Evolutionary conservation across 1,140 invertebrate genomes (phyloP).

Genomic region (Stenopsyche tienmushanensis): DNA sequence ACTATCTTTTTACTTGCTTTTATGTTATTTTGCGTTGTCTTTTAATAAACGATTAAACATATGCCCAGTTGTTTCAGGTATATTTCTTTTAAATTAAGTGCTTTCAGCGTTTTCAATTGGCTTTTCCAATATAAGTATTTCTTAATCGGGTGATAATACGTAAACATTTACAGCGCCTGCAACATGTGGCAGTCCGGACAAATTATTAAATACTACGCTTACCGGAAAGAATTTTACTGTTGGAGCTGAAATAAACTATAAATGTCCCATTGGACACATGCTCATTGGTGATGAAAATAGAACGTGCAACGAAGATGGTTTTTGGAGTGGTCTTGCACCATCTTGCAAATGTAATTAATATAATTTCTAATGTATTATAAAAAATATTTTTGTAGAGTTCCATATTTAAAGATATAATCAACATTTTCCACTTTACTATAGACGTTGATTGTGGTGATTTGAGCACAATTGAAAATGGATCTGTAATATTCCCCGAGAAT

Average conservation of each 20-base stretch:
- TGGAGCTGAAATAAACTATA: constrained; percentile 71
- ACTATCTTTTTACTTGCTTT: no score
- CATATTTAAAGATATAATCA: no score
- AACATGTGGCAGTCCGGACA: constrained; percentile 84
- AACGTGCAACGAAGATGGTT: constrained; percentile 70
- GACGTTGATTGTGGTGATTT: constrained; percentile 82
- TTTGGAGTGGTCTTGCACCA: constrained; percentile 78
- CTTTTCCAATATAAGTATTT: neutral
- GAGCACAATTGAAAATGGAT: constrained; percentile 70
- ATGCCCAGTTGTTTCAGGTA: no score
- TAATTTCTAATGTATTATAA: constrained; percentile 16
- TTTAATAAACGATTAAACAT: no score
- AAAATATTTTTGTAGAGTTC: no score
- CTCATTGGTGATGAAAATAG: constrained; percentile 71
- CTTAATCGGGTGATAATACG: no score
- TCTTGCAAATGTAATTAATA: constrained; percentile 84
- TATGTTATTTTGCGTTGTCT: no score
- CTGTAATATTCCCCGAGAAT: constrained; percentile 64
- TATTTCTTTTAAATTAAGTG: no score
- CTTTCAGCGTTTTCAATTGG: no score
- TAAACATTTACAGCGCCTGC: constrained; percentile 72
- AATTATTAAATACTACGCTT: constrained; percentile 81
- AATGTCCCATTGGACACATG: constrained; percentile 81
- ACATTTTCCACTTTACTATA: constrained; percentile 26
- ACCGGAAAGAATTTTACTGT: constrained; percentile 67